These are phyloP conservation scores for Nemurella pictetii DNA, from an alignment of 2,888 invertebrate genomes.

Conservation along the genomic window DNA sequence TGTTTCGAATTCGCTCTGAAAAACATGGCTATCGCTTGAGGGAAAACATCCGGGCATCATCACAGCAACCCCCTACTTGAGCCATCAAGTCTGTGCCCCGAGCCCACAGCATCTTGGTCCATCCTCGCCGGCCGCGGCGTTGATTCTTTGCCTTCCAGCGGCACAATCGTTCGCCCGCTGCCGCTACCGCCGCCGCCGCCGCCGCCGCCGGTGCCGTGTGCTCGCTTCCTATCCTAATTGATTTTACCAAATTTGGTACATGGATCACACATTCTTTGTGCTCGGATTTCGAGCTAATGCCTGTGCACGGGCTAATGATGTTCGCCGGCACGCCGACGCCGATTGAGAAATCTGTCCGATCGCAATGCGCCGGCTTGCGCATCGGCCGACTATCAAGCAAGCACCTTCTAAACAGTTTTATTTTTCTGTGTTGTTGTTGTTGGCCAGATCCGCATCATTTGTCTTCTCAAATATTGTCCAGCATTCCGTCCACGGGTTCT, in stretches of 20 bases:
- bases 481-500: not conserved
- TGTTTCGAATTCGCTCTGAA: too few species aligned
- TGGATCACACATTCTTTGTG: slow-evolving; percentile 4
- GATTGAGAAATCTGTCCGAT: not conserved
- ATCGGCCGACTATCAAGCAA: too few species aligned
- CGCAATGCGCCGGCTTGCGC: not conserved
- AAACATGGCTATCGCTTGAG: too few species aligned
- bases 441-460: not conserved
- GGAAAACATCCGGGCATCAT: too few species aligned
- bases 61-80: too few species aligned
- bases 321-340: not conserved
- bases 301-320: not conserved
- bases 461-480: not conserved
- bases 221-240: not conserved
- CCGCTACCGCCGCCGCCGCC: not conserved
- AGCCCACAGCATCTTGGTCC: not conserved
- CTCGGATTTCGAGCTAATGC: not conserved
- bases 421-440: not conserved
- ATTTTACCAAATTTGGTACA: slow-evolving; percentile 17
- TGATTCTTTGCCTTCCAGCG: not conserved
- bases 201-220: not conserved
- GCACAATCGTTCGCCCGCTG: not conserved
- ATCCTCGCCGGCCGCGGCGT: too few species aligned
- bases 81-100: too few species aligned
- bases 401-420: not conserved